Conservation (phyloP, 2,797 vertebrate genomes). For the Acanthopagrus latus region DNA sequence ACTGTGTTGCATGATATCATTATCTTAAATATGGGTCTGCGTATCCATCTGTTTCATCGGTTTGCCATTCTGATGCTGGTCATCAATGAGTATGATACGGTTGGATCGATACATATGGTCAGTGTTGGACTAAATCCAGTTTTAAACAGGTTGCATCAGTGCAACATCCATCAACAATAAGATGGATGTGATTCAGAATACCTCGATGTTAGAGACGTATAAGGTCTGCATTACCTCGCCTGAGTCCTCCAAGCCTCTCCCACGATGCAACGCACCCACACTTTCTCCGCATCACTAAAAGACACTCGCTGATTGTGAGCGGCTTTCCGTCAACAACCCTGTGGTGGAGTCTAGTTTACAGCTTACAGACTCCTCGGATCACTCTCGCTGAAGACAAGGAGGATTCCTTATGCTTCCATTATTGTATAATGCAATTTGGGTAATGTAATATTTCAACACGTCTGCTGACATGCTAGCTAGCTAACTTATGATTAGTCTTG, state of each 20-base stretch:
- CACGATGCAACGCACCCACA: conserved; percentile 45
- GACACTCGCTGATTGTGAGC: conserved; percentile 55
- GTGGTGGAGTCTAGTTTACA: conserved; percentile 68
- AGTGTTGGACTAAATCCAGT: conserved; percentile 19
- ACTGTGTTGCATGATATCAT: conserved; percentile 9
- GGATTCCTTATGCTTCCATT: conserved; percentile 78
- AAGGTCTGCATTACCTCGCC: conserved; percentile 23
- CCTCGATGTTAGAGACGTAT: conserved; percentile 18
- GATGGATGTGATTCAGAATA: conserved; percentile 30
- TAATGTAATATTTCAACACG: conserved; percentile 78
- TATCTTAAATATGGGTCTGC: conserved; percentile 21
- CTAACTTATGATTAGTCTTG: conserved; percentile 72
- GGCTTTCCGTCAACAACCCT: conserved; percentile 67
- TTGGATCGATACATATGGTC: conserved; percentile 4
- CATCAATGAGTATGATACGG: not conserved
- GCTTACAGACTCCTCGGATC: conserved; percentile 68
- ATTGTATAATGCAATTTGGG: conserved; percentile 76
- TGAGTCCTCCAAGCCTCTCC: conserved; percentile 40
- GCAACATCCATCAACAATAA: not conserved
- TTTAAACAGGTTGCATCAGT: conserved; percentile 11
- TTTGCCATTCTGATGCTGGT: conserved; percentile 6
- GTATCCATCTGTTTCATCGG: conserved; percentile 10
- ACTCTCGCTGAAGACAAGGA: conserved; percentile 74
- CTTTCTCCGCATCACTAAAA: conserved; percentile 55
- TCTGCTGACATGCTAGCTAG: conserved; percentile 71